Evolutionary conservation across 2,888 invertebrate species (phyloP), one percentile per base, ranked within the genome.

Genomic region (Chironomus tentans): DNA sequence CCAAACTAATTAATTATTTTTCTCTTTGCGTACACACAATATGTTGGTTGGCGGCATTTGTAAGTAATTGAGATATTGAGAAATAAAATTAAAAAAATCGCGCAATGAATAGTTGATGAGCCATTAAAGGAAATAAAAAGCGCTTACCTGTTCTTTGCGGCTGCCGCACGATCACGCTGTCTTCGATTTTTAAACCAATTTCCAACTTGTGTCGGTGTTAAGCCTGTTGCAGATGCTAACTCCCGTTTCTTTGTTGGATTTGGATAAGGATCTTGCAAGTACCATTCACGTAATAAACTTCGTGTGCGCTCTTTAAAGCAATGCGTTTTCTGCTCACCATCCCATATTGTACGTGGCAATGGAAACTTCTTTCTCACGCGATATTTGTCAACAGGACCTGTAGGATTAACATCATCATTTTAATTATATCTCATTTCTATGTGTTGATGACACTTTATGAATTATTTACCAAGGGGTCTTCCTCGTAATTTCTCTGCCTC

Each of bases 261-360:
- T 76, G 95, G 96, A 85, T 95, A 96, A n/a, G 95, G 94, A 85
- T 95, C 98, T 85, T 97, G 95, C 76, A 98, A 90, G 85, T 99
- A 99, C 97, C 98, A 98, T 87, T 99, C 98, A 78, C 98, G 87
- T 79, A 99, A 87, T 79, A 98, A 87, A 80, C 95, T 95, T 79
- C 98, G 86, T 82, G 99, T 98, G 78, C 97, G 87, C 86, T 99
- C 94, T 87, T 97, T 97, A 85, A 96, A 97, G 84, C 96, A 97
- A 82, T 97, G 96, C 13, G 95, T 96, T 85, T 96, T 97, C 84
- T 96, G 95, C 82, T 97, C 96, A 69, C 96, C 96, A 84, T 96
- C 96, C 95, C 95, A 96, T 79, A 96, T 96, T 69, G 95, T 96
- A 72, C 94, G 86, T 68, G 95, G 95, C 82, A 95, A 84, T 0